A percentile compares a stretch with the other conserved stretches of the same genome.
Conservation (phyloP, 2,113 vertebrate genomes). For the Hipposideros armiger region DNA sequence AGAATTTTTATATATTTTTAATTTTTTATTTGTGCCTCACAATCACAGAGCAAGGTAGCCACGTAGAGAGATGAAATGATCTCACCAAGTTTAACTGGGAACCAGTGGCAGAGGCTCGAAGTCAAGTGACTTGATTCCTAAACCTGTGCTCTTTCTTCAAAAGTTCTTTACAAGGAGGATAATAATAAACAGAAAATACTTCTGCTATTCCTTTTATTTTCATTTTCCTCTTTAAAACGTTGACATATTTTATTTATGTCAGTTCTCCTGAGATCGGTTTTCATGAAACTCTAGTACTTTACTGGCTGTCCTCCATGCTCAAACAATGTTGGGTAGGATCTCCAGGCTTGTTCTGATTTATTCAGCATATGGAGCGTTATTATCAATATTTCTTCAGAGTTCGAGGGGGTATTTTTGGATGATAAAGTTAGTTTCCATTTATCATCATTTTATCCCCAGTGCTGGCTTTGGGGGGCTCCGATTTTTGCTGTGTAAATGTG, state of each 20-base stretch:
- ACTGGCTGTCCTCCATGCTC: slow-evolving; percentile 75
- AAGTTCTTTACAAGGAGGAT: slow-evolving; percentile 20
- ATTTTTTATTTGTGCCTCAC: not conserved
- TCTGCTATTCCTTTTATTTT: slow-evolving; percentile 69
- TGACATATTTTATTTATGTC: slow-evolving; percentile 79
- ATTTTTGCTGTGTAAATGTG: slow-evolving; percentile 41
- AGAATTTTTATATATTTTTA: not conserved
- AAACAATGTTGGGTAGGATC: slow-evolving; percentile 65
- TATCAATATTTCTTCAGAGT: slow-evolving; percentile 77
- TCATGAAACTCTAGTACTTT: slow-evolving; percentile 78
- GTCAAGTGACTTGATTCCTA: not conserved
- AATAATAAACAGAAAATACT: slow-evolving; percentile 76
- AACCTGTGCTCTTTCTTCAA: not conserved
- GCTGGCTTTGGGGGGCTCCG: slow-evolving; percentile 51
- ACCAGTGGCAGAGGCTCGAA: not conserved
- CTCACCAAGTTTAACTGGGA: not conserved
- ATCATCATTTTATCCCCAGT: slow-evolving; percentile 68
- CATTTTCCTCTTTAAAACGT: slow-evolving; percentile 68
- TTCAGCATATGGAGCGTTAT: slow-evolving; percentile 78
- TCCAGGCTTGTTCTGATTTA: slow-evolving; percentile 80
- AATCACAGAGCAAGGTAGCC: not conserved
- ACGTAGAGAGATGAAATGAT: not conserved
- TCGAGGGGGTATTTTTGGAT: slow-evolving; percentile 72
- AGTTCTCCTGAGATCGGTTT: slow-evolving; percentile 75
- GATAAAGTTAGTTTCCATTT: slow-evolving; percentile 80